These are phyloP conservation scores for Plemyria rubiginata DNA, from an alignment of 2,888 invertebrate species.

Conservation along the genomic window DNA sequence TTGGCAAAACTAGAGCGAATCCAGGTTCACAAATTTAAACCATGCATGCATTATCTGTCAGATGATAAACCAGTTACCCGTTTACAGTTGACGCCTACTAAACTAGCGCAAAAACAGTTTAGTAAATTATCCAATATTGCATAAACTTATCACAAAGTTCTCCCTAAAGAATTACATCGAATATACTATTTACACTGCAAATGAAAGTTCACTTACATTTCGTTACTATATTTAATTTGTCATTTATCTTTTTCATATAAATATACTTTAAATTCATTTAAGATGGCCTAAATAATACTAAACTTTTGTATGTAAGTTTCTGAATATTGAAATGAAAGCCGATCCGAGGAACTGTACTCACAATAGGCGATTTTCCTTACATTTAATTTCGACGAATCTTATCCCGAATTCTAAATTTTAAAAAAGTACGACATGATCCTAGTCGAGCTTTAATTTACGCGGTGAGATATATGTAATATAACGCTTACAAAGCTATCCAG, in stretches of 20 bases:
- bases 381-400: slow-evolving; percentile 51
- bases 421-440: slow-evolving; percentile 61
- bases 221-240: slow-evolving; percentile 80
- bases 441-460: slow-evolving; percentile 72
- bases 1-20: slow-evolving; percentile 41
- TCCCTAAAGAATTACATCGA: slow-evolving; percentile 60
- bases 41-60: slow-evolving; percentile 2
- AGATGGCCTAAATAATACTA: slow-evolving; percentile 79
- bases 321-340: slow-evolving; percentile 44
- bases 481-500: slow-evolving; percentile 67
- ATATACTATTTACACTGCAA: slow-evolving; percentile 80
- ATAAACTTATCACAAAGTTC: slow-evolving; percentile 75
- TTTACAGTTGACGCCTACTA: slow-evolving; percentile 15
- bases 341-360: slow-evolving; percentile 49
- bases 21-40: slow-evolving; percentile 32
- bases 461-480: slow-evolving; percentile 70
- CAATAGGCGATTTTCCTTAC: slow-evolving; percentile 44
- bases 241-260: slow-evolving; percentile 72
- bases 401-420: slow-evolving; percentile 58
- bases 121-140: slow-evolving; percentile 67
- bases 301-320: slow-evolving; percentile 50
- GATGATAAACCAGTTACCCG: slow-evolving; percentile 1
- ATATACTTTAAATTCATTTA: slow-evolving; percentile 78
- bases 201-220: slow-evolving; percentile 68
- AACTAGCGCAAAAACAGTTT: slow-evolving; percentile 65